phyloP scores from a whole-genome alignment of 1,140 invertebrate genomes.

The Drosophila elegans region DNA sequence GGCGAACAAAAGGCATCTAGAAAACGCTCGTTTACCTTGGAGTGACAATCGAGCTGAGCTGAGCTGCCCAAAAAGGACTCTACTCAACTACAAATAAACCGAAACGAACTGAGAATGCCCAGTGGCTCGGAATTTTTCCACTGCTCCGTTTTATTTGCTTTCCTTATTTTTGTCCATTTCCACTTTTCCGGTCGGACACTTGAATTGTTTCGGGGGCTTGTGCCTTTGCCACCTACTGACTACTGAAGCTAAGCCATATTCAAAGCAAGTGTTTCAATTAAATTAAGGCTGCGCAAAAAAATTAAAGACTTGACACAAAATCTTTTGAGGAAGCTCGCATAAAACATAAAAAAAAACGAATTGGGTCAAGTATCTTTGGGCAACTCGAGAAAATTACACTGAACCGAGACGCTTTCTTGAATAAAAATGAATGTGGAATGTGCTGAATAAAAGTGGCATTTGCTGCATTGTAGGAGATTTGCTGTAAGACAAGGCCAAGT shows the following conservation, averaged over 20 bases:
- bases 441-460: conserved; percentile 26
- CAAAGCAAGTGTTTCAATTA: conserved; percentile 65
- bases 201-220: conserved; percentile 16
- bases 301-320: conserved; percentile 22
- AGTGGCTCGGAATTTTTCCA: conserved; percentile 32
- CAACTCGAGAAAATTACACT: conserved; percentile 61
- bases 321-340: conserved; percentile 20
- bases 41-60: conserved; percentile 39
- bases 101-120: conserved; percentile 26
- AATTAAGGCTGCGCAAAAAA: conserved; percentile 50
- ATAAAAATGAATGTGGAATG: conserved; percentile 36
- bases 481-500: conserved; percentile 52
- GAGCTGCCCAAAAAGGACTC: conserved; percentile 30
- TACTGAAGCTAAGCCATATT: conserved; percentile 2
- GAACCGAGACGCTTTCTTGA: conserved; percentile 53
- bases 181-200: conserved; percentile 28
- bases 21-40: conserved; percentile 59
- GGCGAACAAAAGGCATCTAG: conserved; percentile 44
- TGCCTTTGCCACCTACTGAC: conserved; percentile 1
- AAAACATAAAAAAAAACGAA: conserved; percentile 19
- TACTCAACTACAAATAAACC: conserved; percentile 23
- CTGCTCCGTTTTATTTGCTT: conserved; percentile 16
- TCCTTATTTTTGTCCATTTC: conserved; percentile 6
- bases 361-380: conserved; percentile 63
- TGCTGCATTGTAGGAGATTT: conserved; percentile 24